Evolutionary conservation across 1,140 invertebrate species (phyloP).

Genomic region (Chrysomallon squamiferum): DNA sequence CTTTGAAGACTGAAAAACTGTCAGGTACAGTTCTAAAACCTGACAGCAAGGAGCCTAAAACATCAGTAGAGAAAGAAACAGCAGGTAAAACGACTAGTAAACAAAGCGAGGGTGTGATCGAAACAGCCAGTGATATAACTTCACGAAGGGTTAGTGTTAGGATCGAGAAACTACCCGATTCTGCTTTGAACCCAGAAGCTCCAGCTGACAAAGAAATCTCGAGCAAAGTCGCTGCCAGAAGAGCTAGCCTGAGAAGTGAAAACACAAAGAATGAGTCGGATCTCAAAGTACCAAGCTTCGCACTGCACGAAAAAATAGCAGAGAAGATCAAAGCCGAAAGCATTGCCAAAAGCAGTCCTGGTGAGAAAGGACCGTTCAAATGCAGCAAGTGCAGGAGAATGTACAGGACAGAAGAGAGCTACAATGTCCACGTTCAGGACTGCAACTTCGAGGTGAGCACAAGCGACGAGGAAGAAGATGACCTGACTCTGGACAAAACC

Average conservation of each 20-base stretch:
- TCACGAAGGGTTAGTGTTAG: too few relatives aligned
- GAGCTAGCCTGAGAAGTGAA: not conserved
- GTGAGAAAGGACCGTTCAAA: conserved; percentile 74
- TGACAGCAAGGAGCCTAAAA: too few relatives aligned
- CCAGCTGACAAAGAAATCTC: too few relatives aligned
- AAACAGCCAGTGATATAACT: too few relatives aligned
- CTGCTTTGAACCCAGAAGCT: too few relatives aligned
- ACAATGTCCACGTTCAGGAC: conserved; percentile 78
- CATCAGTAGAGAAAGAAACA: too few relatives aligned
- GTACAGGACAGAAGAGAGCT: conserved; percentile 87
- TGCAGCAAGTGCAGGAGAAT: conserved; percentile 87
- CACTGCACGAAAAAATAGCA: conserved; percentile 50
- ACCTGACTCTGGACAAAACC: conserved; percentile 14
- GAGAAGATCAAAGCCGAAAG: conserved; percentile 58
- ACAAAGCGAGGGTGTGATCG: too few relatives aligned
- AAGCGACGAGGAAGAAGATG: conserved; percentile 54
- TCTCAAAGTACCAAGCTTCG: conserved; percentile 9
- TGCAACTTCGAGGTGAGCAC: conserved; percentile 70
- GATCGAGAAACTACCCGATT: too few relatives aligned
- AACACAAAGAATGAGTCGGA: not conserved
- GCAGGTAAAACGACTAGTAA: too few relatives aligned
- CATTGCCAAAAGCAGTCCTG: conserved; percentile 50
- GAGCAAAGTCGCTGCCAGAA: not conserved
- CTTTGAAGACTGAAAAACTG: too few relatives aligned
- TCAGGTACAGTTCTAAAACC: too few relatives aligned